Percentiles rank a stretch among this genome's conserved stretches.
Evolutionary conservation across 92 coral and sea anemone genomes (phyloP).

Genomic region (Heteractis magnifica): DNA sequence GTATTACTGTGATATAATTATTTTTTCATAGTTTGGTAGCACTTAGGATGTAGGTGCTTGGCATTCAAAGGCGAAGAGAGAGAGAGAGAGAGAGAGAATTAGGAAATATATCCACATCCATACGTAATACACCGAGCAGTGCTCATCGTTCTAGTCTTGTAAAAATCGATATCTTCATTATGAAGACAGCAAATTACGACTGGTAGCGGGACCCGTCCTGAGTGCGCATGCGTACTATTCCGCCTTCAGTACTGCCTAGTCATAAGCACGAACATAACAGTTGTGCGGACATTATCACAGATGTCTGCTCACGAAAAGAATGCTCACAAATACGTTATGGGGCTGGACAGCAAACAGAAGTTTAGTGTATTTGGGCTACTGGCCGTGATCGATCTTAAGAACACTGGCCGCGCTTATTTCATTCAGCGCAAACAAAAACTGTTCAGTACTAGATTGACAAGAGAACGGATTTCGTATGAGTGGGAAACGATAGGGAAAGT

Average conservation of each 20-base stretch:
- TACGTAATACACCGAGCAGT: background rate
- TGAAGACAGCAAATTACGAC: background rate
- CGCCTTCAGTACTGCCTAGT: background rate
- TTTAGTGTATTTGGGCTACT: background rate
- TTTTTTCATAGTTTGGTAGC: background rate
- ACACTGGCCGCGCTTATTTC: background rate
- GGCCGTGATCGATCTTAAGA: background rate
- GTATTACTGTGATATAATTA: background rate
- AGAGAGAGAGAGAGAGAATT: background rate
- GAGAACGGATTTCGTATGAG: no score
- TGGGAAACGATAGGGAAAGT: no score
- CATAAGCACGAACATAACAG: background rate
- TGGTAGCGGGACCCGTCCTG: background rate
- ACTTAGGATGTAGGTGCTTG: background rate
- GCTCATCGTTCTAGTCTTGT: slow-evolving; percentile 7
- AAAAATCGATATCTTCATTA: background rate
- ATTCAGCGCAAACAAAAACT: no score
- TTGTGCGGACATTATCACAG: background rate
- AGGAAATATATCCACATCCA: background rate
- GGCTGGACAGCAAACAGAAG: background rate
- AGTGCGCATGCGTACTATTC: background rate
- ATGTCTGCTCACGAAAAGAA: background rate
- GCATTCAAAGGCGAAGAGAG: background rate
- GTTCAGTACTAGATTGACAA: no score
- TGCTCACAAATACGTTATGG: background rate